Evolutionary conservation across 2,113 vertebrate species (phyloP), one percentile per base, ranked within the genome.

Genomic region (Cochlearius cochlearius): DNA sequence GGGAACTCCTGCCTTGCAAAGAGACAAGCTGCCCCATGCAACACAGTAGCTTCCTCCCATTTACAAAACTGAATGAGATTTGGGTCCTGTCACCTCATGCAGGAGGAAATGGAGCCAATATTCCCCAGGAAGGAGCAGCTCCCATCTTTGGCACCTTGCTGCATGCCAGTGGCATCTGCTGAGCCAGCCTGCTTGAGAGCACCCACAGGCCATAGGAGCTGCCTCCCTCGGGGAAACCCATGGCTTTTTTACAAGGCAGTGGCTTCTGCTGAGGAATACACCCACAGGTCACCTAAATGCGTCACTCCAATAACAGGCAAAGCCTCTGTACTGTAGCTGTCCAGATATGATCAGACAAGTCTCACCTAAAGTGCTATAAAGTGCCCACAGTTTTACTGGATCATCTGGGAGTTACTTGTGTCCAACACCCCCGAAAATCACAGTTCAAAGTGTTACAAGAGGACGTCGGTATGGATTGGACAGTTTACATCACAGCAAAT

Each of bases 201-300:
- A 50, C 10, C 16, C 10, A 1, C 3, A 3, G 36, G 5, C 6
- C 11, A 21, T 1, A 25, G 59, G 18, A 80, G 26, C 19, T 62
- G 62, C 8, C 5, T 84, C 11, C 17, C 43, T 9, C 1, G 0
- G 39, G 77, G 73, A 89, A 49, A 53, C 23, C 21, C 4, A 0
- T 0, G 3, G 29, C 17, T 68, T 47, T 32, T 69, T 5, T 14
- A 47, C 1, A 9, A 69, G 47, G 55, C 45, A 89, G 59, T 9
- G 69, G 13, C 36, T 88, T 62, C 74, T 68, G 32, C 47, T 73
- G 39, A 52, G 58, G 12, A 64, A 4, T 12, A 56, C 29, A 64
- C 2, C 8, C 17, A 20, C 0, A n/a, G 38, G 10, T 55, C 60
- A 59, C 17, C 34, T 47, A 50, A 64, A 59, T 1, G 13, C 45